Percentiles rank a stretch among this genome's conserved stretches.
Evolutionary conservation across 2,113 vertebrate species (phyloP).

Genomic region (Chionomys nivalis): DNA sequence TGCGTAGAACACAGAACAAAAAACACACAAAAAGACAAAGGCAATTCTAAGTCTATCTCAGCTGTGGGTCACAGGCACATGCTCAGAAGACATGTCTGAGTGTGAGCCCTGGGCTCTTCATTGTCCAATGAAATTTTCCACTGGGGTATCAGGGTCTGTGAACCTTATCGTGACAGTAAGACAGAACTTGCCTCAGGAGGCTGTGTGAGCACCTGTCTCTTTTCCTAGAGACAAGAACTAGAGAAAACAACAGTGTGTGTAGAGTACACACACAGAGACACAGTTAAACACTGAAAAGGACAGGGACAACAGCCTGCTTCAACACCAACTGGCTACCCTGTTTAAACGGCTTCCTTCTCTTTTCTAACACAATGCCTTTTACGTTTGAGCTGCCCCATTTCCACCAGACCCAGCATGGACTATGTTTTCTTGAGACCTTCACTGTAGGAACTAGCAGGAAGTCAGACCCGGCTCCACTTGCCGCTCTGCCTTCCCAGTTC

Average conservation of each 20-base stretch:
- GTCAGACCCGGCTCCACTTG: rapidly evolving
- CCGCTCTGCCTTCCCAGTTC: background rate
- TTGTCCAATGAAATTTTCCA: too few relatives aligned
- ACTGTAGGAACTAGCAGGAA: background rate
- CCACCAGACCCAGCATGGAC: background rate
- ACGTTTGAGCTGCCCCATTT: background rate
- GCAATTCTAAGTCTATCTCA: background rate
- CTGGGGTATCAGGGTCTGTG: background rate
- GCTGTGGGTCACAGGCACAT: background rate
- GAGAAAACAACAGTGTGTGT: background rate
- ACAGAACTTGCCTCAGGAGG: background rate
- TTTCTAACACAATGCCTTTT: background rate
- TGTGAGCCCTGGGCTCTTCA: background rate
- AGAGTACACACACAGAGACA: background rate
- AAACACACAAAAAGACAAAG: background rate
- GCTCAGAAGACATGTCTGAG: background rate
- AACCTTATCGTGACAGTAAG: background rate
- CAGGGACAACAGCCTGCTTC: background rate
- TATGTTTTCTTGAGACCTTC: background rate
- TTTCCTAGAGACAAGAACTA: background rate
- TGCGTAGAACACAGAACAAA: background rate
- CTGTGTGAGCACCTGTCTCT: background rate
- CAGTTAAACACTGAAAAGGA: background rate
- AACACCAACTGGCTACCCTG: background rate
- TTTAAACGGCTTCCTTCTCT: background rate